These are phyloP conservation scores for Pseudobourletiella spinata DNA, from an alignment of 1,140 invertebrate species.

Conservation along the genomic window DNA sequence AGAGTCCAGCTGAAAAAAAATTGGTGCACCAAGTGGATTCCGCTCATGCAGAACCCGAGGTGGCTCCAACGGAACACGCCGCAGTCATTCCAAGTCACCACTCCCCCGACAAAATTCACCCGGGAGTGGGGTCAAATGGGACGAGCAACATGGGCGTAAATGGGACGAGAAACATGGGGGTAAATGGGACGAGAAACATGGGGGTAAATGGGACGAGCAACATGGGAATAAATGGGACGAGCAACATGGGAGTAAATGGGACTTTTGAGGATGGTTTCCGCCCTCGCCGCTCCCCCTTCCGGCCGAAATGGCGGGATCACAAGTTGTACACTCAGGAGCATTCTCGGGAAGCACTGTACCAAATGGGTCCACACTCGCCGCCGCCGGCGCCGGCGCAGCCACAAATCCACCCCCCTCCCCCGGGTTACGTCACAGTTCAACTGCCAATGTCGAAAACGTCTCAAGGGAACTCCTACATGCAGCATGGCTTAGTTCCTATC, in stretches of 20 bases:
- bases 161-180: too few relatives aligned
- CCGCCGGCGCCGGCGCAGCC: neutral
- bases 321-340: neutral
- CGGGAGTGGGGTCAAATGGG: neutral
- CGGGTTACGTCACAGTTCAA: too few relatives aligned
- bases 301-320: neutral
- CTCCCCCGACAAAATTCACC: neutral
- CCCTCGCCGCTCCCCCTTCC: neutral
- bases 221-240: neutral
- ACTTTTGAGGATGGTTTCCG: neutral
- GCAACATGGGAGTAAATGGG: neutral
- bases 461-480: too few relatives aligned
- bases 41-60: conserved; percentile 2
- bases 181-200: too few relatives aligned
- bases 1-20: neutral
- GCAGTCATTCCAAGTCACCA: conserved; percentile 24
- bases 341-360: neutral
- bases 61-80: conserved; percentile 1
- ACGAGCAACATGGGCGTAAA: too few relatives aligned
- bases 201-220: neutral
- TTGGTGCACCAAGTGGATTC: neutral
- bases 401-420: neutral
- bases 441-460: too few relatives aligned
- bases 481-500: too few relatives aligned
- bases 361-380: neutral